Percentiles rank a stretch among this genome's conserved stretches.
Conservation (phyloP, 2,113 vertebrate species). For the Engystomops pustulosus region DNA sequence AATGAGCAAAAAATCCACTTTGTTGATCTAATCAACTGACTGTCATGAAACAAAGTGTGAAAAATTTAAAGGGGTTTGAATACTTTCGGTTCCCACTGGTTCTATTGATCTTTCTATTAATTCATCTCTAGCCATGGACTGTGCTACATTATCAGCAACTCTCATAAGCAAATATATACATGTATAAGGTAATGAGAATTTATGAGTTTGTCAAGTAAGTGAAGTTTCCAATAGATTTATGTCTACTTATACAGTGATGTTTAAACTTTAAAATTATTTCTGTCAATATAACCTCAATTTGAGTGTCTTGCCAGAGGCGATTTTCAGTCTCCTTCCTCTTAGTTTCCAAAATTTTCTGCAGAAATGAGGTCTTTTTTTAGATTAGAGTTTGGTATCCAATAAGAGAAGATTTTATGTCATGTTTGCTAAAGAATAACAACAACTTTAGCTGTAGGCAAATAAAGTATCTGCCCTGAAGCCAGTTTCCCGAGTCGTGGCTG, state of each 20-base stretch:
- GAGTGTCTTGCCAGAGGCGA: conserved; percentile 49
- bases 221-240: conserved; percentile 55
- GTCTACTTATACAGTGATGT: conserved; percentile 54
- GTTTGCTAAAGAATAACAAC: conserved; percentile 46
- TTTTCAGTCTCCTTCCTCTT: conserved; percentile 37
- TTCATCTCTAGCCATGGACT: too few relatives aligned
- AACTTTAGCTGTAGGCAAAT: conserved; percentile 46
- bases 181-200: conserved; percentile 41
- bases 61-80: too few relatives aligned
- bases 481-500: conserved; percentile 22
- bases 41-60: too few relatives aligned
- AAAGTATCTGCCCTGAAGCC: conserved; percentile 29
- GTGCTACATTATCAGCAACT: neutral
- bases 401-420: conserved; percentile 39
- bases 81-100: too few relatives aligned
- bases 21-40: too few relatives aligned
- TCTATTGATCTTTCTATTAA: too few relatives aligned
- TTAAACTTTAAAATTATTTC: conserved; percentile 54
- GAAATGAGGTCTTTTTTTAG: conserved; percentile 41
- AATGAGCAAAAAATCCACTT: too few relatives aligned
- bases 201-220: conserved; percentile 27
- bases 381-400: conserved; percentile 34
- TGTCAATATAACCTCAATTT: conserved; percentile 53
- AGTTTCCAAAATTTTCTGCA: conserved; percentile 45
- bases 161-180: neutral